Base-by-base conservation (phyloP, 2,797 vertebrate species). In the Amphiprion clarkii region DNA sequence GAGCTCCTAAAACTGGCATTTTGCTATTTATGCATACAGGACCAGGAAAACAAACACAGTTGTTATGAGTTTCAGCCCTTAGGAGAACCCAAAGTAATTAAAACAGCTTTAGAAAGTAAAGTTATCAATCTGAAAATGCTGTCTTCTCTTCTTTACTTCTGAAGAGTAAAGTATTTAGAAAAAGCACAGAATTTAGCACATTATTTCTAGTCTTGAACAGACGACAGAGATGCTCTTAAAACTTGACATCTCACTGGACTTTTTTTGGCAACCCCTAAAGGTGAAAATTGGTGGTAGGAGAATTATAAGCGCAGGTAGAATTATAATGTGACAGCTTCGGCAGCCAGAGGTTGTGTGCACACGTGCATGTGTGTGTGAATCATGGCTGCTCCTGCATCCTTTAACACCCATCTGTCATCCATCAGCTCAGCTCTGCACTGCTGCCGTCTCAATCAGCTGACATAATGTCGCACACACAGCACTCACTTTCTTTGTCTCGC, bases 361-460 rank as follows among this genome's bases (percentile, higher is more conserved):
- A 58, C 42, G 21, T 56, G 51, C 64, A 63, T 49, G 1, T 56
- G 51, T 67, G 67, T 49, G 2, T 57, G 74, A 81, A 75, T 82
- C 80, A 90, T 79, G 75, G 76, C 67, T 75, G 76, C 85, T 90
- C 77, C 84, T 67, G 84, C 51, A 62, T 88, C 88, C 91, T 89
- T 92, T 87, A 82, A 79, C 87, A 86, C 76, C 83, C 82, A 89
- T 88, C 91, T 89, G 85, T 89, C 89, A 87, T 83, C 84, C 71
- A 74, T 76, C 71, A 67, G 58, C 78, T 84, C 83, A 71, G 83
- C 74, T 82, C 81, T 76, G 83, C 82, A 71, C 72, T 57, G 79
- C 84, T 84, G 84, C 70, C 36, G 63, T 87, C 91, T 89, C 89
- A 71, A 87, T 89, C 58, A 79, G 79, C 78, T 84, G 81, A 88